Percentiles rank a stretch among this genome's conserved stretches.
Conservation (phyloP, 1,140 invertebrate species). For the Lineus longissimus region DNA sequence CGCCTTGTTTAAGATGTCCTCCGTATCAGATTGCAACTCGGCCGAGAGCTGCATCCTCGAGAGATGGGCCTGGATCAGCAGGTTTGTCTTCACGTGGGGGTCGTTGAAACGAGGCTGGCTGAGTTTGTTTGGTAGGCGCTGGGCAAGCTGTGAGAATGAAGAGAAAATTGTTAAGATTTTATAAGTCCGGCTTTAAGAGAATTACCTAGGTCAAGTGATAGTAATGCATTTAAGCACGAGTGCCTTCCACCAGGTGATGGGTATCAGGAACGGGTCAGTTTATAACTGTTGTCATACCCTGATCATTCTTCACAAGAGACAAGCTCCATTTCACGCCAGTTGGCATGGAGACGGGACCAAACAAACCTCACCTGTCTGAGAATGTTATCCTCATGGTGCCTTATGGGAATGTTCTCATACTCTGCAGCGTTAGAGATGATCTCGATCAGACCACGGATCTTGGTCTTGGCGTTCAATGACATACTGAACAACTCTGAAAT, state of each 20-base stretch:
- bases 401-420: conserved; percentile 89
- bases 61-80: conserved; percentile 92
- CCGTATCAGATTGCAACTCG: conserved; percentile 95
- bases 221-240: not conserved
- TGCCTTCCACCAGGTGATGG: too few relatives aligned
- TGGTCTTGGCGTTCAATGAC: conserved; percentile 95
- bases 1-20: conserved; percentile 78
- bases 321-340: too few relatives aligned
- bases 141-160: conserved; percentile 63
- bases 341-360: not conserved
- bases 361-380: conserved; percentile 58
- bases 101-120: conserved; percentile 79
- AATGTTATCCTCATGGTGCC: conserved; percentile 91
- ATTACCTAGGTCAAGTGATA: not conserved
- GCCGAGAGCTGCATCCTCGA: conserved; percentile 85
- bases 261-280: too few relatives aligned
- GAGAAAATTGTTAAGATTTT: conserved; percentile 7
- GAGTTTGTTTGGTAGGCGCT: conserved; percentile 75
- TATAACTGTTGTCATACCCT: too few relatives aligned
- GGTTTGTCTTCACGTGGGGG: conserved; percentile 95
- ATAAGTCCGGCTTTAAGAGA: too few relatives aligned
- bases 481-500: conserved; percentile 88
- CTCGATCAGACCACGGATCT: conserved; percentile 92
- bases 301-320: too few relatives aligned
- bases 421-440: conserved; percentile 97